phyloP scores from a whole-genome alignment of 2,797 vertebrate species.

The Gila robusta region DNA sequence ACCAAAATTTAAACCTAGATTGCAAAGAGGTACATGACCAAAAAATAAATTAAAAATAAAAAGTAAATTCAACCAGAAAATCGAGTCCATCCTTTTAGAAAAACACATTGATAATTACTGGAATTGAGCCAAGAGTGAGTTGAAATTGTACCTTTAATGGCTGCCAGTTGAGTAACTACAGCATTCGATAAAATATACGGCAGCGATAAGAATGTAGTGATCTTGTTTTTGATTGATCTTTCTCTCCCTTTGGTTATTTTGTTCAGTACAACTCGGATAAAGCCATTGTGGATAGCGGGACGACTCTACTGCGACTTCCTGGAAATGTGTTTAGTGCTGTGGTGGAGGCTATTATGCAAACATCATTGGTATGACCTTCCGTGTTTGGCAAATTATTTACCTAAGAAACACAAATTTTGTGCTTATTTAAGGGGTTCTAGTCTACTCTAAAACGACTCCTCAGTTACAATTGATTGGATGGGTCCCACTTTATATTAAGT shows the following conservation, averaged over 20 bases:
- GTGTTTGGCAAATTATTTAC: neutral
- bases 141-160: slow-evolving; percentile 9
- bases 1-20: slow-evolving; percentile 90
- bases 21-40: slow-evolving; percentile 88
- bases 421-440: neutral
- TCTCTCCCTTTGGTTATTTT: slow-evolving; percentile 21
- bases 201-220: slow-evolving; percentile 11
- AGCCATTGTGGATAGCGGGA: slow-evolving; percentile 98
- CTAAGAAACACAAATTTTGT: neutral
- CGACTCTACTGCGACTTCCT: slow-evolving; percentile 93
- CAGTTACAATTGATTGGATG: neutral
- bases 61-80: neutral
- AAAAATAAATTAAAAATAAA: too few relatives aligned
- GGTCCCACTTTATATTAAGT: too few relatives aligned
- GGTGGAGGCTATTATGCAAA: slow-evolving; percentile 87
- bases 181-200: slow-evolving; percentile 22
- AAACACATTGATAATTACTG: neutral
- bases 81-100: neutral
- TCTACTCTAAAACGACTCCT: neutral
- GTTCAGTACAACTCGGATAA: slow-evolving; percentile 94
- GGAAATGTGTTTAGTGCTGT: slow-evolving; percentile 91
- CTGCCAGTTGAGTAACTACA: slow-evolving; percentile 18
- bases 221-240: slow-evolving; percentile 55
- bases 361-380: slow-evolving; percentile 84
- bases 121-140: slow-evolving; percentile 9